Conservation (phyloP, 2,113 vertebrate genomes). For the Cheirogaleus medius region DNA sequence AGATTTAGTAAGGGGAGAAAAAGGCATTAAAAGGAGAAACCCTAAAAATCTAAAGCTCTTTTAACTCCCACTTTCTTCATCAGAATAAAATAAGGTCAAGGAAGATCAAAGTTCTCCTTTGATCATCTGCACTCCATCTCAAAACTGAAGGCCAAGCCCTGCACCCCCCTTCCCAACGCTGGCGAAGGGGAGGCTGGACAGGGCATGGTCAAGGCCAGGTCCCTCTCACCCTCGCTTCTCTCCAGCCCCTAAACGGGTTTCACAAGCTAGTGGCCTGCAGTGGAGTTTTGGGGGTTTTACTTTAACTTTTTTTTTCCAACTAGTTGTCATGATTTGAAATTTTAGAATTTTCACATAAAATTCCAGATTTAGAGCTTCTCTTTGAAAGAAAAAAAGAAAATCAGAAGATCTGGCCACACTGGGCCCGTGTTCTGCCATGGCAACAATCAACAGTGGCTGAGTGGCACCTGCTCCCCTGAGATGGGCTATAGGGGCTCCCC, state of each 20-base stretch:
- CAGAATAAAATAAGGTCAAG: neutral
- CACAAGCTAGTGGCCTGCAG: neutral
- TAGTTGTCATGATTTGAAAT: neutral
- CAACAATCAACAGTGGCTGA: neutral
- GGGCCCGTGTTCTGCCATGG: neutral
- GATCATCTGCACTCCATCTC: neutral
- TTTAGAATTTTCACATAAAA: neutral
- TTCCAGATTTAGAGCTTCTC: neutral
- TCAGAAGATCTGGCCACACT: neutral
- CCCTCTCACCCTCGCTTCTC: neutral
- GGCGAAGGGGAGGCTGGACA: neutral
- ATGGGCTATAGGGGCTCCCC: neutral
- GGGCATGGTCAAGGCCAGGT: no score
- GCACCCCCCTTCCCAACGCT: neutral
- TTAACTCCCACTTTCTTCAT: neutral
- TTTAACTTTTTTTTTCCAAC: neutral
- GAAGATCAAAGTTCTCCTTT: neutral
- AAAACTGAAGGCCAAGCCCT: neutral
- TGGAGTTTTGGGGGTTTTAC: neutral
- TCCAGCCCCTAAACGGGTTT: neutral
- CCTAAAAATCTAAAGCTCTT: neutral
- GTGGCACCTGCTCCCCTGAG: neutral
- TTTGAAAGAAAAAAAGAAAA: neutral
- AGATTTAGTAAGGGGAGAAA: neutral
- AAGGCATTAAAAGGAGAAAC: neutral